Evolutionary conservation across 2,113 vertebrate genomes (phyloP).

Genomic region (rat (Rattus norvegicus)): GRCr8 NC_086020.1:8265501-8266000

Average conservation of each 20-base stretch:
- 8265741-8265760: neutral
- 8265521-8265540: constrained; percentile 57
- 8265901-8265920: neutral
- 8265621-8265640: constrained; percentile 74
- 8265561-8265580: constrained; percentile 43
- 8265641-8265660: neutral
- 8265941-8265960: constrained; percentile 28
- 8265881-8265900: neutral
- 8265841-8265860: constrained; percentile 3
- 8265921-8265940: neutral
- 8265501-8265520: constrained; percentile 53
- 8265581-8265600: constrained; percentile 62
- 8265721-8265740: neutral
- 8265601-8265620: constrained; percentile 59
- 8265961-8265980: constrained; percentile 42
- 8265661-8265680: constrained; percentile 44
- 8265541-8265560: neutral
- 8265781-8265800: constrained; percentile 15
- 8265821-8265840: neutral
- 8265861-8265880: neutral
- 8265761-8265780: neutral
- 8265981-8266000: constrained; percentile 33
- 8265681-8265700: constrained; percentile 27
- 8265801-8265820: constrained; percentile 49
- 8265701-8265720: neutral